These are phyloP conservation scores for Coleophora flavipennella DNA, from an alignment of 2,888 invertebrate genomes.

Conservation along the genomic window DNA sequence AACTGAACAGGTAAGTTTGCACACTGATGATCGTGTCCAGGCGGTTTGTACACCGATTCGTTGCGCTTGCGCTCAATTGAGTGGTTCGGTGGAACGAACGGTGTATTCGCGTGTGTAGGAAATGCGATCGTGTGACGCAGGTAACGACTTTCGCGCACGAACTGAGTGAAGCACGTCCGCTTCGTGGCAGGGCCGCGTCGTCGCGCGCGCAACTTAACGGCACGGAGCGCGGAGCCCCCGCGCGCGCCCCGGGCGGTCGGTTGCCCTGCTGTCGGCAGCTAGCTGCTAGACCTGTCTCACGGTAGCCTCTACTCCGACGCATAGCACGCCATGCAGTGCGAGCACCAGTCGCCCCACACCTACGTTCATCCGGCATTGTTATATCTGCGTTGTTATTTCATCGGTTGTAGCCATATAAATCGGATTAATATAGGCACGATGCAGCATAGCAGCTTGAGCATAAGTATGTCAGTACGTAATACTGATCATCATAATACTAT, in stretches of 20 bases:
- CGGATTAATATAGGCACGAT: too few relatives aligned
- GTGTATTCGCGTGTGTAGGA: slow-evolving; percentile 51
- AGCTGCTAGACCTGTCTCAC: slow-evolving; percentile 13
- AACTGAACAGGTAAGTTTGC: slow-evolving; percentile 21
- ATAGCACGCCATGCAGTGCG: neutral
- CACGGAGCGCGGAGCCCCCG: slow-evolving; percentile 41
- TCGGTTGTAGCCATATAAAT: too few relatives aligned
- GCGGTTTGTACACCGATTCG: slow-evolving; percentile 34
- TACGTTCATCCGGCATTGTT: too few relatives aligned
- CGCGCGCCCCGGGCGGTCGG: slow-evolving; percentile 14
- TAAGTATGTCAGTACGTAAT: too few relatives aligned
- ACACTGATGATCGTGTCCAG: slow-evolving; percentile 24
- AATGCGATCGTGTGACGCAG: slow-evolving; percentile 60
- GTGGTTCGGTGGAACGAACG: slow-evolving; percentile 23
- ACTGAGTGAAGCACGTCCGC: slow-evolving; percentile 72
- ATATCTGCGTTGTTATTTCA: too few relatives aligned
- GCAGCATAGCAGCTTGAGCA: too few relatives aligned
- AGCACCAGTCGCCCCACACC: too few relatives aligned
- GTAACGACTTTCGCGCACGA: slow-evolving; percentile 71
- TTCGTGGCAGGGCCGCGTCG: slow-evolving; percentile 44
- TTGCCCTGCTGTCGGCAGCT: too few relatives aligned
- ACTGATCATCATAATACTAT: too few relatives aligned
- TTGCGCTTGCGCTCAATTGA: slow-evolving; percentile 27
- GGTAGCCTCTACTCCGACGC: slow-evolving; percentile 15
- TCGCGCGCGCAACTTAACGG: slow-evolving; percentile 60